Base-by-base conservation (phyloP, 2,113 vertebrate species). In the Sinocyclocheilus maitianheensis region DNA sequence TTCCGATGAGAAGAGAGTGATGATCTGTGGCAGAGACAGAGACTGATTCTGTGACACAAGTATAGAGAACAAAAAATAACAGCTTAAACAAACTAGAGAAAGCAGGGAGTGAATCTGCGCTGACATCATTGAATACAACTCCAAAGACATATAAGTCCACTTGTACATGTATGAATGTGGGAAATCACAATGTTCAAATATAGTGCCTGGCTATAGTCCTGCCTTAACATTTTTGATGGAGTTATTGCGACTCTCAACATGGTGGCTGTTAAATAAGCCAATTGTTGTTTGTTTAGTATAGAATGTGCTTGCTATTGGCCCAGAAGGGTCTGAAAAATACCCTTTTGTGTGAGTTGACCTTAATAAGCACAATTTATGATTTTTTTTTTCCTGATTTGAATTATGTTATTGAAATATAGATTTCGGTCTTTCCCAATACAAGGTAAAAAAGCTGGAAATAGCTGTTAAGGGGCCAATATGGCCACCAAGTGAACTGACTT, bases 1-100 rank as follows among this genome's bases (percentile, higher is more conserved):
- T 85, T 53, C 84, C 14, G 22, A 83, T 74, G 81, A 74, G 81
- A 83, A 74, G 30, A 55, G 65, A 83, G 69, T 40, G 69, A 83
- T 83, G 67, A 83, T 74, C 81, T 84, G 69, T 84, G 51, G 48
- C 12, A 58, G 30, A 74, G 51, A 74, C 69, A 72, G 65, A 69
- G 65, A 74, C 51, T 14, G 81, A 74, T 84, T 60, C 81, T 84
- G 30, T 72, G 67, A 60, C 48, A 74, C 30, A 74, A 60, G 69
- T 83, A 74, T 48, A 16, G 12, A 84, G 18, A 74, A 84, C 46
- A 83, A 53, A 34, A 69, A 83, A 83, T 82, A 69, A 51, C 51
- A 37, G 63, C 69, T 55, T 6, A 58, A 24, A 43, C 30, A 43
- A 82, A 82, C 16, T 9, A 48, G 46, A 48, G 8, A 30, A 81